These are phyloP conservation scores for Drosophila setifemur DNA, from an alignment of 1,140 invertebrate species.

Conservation along the genomic window DNA sequence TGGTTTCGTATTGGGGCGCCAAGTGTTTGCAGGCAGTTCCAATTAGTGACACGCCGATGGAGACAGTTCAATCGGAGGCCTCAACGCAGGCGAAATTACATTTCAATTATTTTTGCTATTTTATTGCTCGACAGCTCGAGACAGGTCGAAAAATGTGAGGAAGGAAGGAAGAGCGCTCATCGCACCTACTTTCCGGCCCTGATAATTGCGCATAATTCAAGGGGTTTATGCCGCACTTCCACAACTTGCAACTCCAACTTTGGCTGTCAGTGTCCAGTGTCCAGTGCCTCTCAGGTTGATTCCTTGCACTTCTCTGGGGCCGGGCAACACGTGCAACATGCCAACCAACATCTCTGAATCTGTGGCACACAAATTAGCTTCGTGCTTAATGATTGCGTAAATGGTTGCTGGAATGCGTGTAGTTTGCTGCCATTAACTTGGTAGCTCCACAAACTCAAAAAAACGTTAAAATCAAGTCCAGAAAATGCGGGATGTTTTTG, in stretches of 20 bases:
- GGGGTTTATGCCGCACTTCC: constrained; percentile 62
- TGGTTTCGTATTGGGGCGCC: constrained; percentile 40
- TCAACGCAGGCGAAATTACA: constrained; percentile 67
- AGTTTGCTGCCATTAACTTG: constrained; percentile 66
- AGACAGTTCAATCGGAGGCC: constrained; percentile 57
- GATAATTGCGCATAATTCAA: constrained; percentile 79
- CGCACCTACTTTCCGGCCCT: constrained; percentile 73
- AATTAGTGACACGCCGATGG: constrained; percentile 57
- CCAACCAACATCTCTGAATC: constrained; percentile 42
- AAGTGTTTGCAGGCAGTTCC: constrained; percentile 36
- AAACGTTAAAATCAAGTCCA: neutral
- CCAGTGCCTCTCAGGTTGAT: too few species aligned
- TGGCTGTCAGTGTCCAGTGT: constrained; percentile 41
- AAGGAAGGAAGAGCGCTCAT: constrained; percentile 50
- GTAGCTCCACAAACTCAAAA: constrained; percentile 1
- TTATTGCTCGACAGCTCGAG: constrained; percentile 54
- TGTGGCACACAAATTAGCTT: constrained; percentile 75
- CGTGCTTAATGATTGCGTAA: constrained; percentile 80
- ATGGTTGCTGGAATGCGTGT: constrained; percentile 75
- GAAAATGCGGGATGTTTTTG: constrained; percentile 13
- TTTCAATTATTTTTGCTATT: constrained; percentile 77
- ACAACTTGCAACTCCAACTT: constrained; percentile 10
- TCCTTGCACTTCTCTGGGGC: constrained; percentile 16
- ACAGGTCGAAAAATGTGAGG: constrained; percentile 12
- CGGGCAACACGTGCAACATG: constrained; percentile 60